These are phyloP conservation scores for Nemotelus nigrinus DNA, from an alignment of 2,888 invertebrate genomes.

Conservation along the genomic window DNA sequence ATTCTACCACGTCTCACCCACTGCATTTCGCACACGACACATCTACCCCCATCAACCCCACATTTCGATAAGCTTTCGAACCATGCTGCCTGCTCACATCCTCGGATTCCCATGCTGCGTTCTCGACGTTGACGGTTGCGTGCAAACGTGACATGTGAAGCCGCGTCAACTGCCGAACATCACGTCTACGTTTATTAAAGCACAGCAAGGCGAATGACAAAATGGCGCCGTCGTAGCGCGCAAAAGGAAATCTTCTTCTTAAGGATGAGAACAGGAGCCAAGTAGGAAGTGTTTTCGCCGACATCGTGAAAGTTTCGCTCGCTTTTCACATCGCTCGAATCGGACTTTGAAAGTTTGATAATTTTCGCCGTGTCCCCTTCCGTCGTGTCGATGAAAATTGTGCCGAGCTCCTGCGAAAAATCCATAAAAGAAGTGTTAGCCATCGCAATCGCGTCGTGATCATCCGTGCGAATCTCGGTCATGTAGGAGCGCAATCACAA, in stretches of 20 bases:
- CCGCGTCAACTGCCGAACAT: slow-evolving; percentile 21
- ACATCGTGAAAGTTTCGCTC: slow-evolving; percentile 21
- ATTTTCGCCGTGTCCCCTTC: slow-evolving; percentile 16
- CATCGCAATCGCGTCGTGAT: slow-evolving; percentile 9
- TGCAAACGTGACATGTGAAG: slow-evolving; percentile 1
- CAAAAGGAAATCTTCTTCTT: slow-evolving; percentile 13
- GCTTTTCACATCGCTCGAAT: background rate
- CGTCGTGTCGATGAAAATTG: slow-evolving; percentile 15
- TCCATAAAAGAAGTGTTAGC: slow-evolving; percentile 39
- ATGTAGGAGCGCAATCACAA: background rate
- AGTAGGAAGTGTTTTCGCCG: slow-evolving; percentile 14
- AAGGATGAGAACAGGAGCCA: slow-evolving; percentile 17
- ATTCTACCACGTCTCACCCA: background rate
- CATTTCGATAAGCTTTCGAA: slow-evolving; percentile 11
- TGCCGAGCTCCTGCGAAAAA: slow-evolving; percentile 36
- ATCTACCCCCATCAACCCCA: background rate
- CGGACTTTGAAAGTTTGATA: slow-evolving; percentile 32
- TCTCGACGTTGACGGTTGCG: slow-evolving; percentile 13
- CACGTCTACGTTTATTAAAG: background rate
- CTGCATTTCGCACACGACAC: background rate
- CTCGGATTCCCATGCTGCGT: slow-evolving; percentile 19
- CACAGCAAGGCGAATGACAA: slow-evolving; percentile 12
- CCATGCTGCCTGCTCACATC: background rate
- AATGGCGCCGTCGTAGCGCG: slow-evolving; percentile 37
- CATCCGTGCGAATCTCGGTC: background rate